phyloP scores from a whole-genome alignment of 2,113 vertebrate genomes.

The Heterotis niloticus region DNA sequence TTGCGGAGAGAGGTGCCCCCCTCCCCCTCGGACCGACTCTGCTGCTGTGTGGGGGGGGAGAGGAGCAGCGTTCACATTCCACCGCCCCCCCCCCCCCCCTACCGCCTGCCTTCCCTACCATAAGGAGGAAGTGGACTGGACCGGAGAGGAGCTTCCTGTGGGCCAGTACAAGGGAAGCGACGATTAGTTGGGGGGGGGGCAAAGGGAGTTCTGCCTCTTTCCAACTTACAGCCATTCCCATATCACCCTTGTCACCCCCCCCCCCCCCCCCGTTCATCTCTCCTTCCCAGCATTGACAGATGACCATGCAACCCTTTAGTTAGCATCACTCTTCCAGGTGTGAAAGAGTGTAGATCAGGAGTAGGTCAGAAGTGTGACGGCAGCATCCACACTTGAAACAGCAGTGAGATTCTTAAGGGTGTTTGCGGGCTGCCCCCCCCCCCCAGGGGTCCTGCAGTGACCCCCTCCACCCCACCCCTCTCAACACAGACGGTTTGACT shows the following conservation, averaged over 20 bases:
- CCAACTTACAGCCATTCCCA: background rate
- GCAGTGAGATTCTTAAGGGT: background rate
- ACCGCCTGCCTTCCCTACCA: conserved; percentile 6
- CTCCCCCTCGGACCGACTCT: background rate
- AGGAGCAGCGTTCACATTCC: background rate
- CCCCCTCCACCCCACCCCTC: background rate
- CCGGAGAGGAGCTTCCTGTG: conserved; percentile 28
- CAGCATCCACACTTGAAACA: background rate
- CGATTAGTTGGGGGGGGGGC: conserved; percentile 1
- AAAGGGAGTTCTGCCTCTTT: background rate
- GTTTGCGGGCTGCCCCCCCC: background rate
- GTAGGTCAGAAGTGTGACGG: background rate
- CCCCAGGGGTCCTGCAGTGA: background rate
- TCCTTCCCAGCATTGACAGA: background rate
- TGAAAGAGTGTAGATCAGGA: background rate
- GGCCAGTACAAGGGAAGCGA: conserved; percentile 18
- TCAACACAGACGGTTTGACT: background rate
- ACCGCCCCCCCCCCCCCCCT: conserved; percentile 11
- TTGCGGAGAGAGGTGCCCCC: background rate
- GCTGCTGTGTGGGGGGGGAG: background rate
- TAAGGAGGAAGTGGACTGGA: conserved; percentile 27
- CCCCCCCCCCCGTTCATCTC: background rate
- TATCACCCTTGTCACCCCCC: background rate
- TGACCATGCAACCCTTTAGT: background rate
- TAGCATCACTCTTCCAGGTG: background rate